Conservation (phyloP, 2,113 vertebrate genomes). For the Gulo gulo region DNA sequence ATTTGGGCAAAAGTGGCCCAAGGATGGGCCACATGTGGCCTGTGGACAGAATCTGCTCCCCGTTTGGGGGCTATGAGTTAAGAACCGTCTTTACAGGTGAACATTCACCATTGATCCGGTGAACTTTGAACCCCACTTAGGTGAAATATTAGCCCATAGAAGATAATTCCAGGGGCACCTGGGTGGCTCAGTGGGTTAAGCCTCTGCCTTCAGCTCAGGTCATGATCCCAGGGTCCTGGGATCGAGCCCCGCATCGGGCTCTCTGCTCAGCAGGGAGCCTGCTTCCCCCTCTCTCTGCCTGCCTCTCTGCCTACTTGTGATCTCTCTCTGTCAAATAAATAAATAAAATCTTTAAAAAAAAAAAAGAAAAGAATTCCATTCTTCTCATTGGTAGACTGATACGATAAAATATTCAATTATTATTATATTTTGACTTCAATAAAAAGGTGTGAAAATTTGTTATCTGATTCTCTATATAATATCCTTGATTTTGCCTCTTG, state of each 20-base stretch:
- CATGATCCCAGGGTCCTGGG: no score
- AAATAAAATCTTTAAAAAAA: no score
- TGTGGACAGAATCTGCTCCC: not conserved
- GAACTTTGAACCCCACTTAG: not conserved
- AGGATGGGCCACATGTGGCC: not conserved
- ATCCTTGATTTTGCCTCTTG: not conserved
- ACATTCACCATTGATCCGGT: not conserved
- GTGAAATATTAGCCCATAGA: not conserved
- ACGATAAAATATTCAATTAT: not conserved
- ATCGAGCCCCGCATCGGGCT: no score
- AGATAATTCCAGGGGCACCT: not conserved
- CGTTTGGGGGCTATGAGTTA: not conserved
- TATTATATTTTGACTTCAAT: not conserved
- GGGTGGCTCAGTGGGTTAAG: no score
- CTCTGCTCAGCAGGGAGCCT: no score
- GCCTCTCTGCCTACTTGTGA: no score
- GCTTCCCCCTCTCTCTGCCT: no score
- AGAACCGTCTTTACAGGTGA: not conserved
- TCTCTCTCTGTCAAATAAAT: no score
- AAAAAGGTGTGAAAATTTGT: not conserved
- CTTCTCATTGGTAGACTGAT: not conserved
- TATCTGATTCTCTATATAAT: not conserved
- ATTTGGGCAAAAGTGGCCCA: not conserved
- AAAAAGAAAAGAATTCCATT: not conserved
- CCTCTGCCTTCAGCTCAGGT: no score